phyloP scores from a whole-genome alignment of 2,888 invertebrate species.

The Dyspetes luteomarginatus region DNA sequence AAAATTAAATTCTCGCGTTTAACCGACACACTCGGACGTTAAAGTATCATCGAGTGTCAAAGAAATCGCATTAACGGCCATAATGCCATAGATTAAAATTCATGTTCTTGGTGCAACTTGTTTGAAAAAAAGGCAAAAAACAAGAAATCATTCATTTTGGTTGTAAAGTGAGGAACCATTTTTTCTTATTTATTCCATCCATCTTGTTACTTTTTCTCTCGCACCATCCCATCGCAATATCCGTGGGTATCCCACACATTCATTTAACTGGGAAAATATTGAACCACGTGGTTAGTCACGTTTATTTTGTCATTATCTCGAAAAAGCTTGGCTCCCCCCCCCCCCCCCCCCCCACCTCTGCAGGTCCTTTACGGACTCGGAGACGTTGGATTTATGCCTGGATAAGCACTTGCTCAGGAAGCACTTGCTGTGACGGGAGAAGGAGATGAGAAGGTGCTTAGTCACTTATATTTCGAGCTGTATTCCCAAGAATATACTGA shows the following conservation, averaged over 20 bases:
- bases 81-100: not conserved
- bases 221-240: not conserved
- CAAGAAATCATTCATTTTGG: not conserved
- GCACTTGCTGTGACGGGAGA: not conserved
- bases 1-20: slow-evolving; percentile 18
- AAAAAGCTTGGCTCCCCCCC: not conserved
- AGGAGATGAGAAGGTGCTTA: not conserved
- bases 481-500: slow-evolving; percentile 4
- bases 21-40: slow-evolving; percentile 13
- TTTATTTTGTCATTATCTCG: not conserved
- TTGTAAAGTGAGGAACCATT: not conserved
- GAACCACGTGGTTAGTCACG: not conserved
- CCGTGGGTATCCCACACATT: not conserved
- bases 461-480: slow-evolving; percentile 3
- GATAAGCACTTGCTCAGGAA: slow-evolving; percentile 15
- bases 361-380: not conserved
- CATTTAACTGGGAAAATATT: not conserved
- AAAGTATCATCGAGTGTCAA: slow-evolving; percentile 1
- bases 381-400: slow-evolving; percentile 22
- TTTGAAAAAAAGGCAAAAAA: not conserved
- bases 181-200: not conserved
- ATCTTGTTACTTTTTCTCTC: not conserved
- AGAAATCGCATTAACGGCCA: not conserved
- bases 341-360: not conserved
- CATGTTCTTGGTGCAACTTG: not conserved